phyloP scores from a whole-genome alignment of 2,113 vertebrate genomes.

The Lagopus leucura region DNA sequence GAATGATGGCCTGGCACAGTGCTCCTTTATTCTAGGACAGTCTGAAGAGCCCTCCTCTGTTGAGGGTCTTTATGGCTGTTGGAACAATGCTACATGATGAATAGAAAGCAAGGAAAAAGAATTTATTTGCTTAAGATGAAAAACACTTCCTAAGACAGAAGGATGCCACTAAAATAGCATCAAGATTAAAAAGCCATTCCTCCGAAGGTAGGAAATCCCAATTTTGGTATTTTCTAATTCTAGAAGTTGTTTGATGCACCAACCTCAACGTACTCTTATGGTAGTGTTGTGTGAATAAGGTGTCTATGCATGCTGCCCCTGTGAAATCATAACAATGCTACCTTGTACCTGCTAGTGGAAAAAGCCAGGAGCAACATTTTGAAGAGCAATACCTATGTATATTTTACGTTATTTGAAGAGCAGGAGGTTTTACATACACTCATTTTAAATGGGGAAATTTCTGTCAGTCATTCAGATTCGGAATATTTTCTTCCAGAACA shows the following conservation, averaged over 20 bases:
- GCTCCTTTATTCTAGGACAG: neutral
- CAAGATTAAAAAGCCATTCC: neutral
- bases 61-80: neutral
- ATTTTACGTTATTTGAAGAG: neutral
- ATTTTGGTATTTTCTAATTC: neutral
- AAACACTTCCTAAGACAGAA: neutral
- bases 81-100: neutral
- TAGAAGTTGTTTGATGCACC: neutral
- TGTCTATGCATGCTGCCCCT: neutral
- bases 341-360: neutral
- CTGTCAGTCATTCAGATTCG: neutral
- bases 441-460: neutral
- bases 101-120: neutral
- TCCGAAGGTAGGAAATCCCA: neutral
- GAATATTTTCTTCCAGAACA: neutral
- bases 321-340: neutral
- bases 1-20: neutral
- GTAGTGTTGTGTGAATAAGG: neutral
- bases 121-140: neutral
- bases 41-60: neutral
- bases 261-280: rapidly evolving
- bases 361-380: neutral
- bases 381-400: neutral
- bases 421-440: neutral
- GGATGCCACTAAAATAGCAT: neutral